Base-by-base conservation (phyloP, 2,888 invertebrate species). In the Caenorhabditis macrosperma region DNA sequence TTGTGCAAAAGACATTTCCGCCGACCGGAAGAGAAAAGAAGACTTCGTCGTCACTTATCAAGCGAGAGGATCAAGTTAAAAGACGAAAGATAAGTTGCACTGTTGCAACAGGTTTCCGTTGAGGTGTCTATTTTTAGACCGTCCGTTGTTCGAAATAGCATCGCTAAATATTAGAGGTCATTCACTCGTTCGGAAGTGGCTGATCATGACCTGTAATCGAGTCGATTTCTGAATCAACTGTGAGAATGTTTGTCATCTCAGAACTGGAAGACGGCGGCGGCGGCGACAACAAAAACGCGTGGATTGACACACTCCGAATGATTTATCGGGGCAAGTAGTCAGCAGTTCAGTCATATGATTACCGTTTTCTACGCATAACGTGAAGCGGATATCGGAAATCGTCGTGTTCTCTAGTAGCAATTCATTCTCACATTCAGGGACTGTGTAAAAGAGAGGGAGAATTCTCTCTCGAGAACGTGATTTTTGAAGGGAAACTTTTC, bases 281-380 rank as follows among this genome's bases (percentile, higher is more conserved):
- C 30, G 10, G 22, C 38, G n/a, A n/a, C n/a, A n/a, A 38, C 38
- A 26, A 26, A 15, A 17, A 26, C 50, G 24, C 24, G 22, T 12
- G 44, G 52, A 60, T 38, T 50, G 69, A 60, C 50, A 60, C 69
- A 60, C 50, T 61, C 60, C 50, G 59, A 69, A 26, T 69, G 71
- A 61, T 61, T 71, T 61, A 71, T 71, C 52, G 46, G 55, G 54
- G 60, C 50, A 69, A 30, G 20, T 38, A 63, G 50, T 46, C 52
- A 46, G 26, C 69, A 41, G 52, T 69, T 54, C 63, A 48, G 48
- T 71, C 71, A 71, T 38, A 71, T 71, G 61, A 61, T 59, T 28
- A 20, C 60, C 57, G 41, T 64, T 15, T 55, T 10, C 50, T 30
- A 55, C 15, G 7, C 54, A 54, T 55, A 35, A 48, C 48, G 20